A percentile compares a stretch with the other conserved stretches of the same genome.
These are phyloP conservation scores for Mandrillus leucophaeus DNA, from an alignment of 2,113 vertebrate species.

Conservation along the genomic window DNA sequence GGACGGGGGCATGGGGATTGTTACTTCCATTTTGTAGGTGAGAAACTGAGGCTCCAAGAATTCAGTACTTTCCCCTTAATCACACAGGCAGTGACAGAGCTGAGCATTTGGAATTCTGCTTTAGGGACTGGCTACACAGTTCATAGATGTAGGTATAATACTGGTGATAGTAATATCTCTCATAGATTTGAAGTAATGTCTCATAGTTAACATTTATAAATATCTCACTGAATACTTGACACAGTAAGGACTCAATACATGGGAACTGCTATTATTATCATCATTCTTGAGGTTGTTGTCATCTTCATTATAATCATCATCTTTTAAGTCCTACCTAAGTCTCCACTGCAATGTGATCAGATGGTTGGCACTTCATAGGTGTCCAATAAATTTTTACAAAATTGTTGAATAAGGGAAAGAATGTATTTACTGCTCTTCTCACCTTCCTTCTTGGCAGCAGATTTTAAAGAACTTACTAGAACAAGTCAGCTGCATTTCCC, in stretches of 20 bases:
- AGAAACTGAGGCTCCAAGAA: not conserved
- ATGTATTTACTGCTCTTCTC: not conserved
- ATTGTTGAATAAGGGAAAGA: not conserved
- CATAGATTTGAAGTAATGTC: not conserved
- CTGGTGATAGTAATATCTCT: not conserved
- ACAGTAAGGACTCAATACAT: not conserved
- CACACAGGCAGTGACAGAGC: not conserved
- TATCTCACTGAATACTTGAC: not conserved
- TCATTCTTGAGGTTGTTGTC: accelerated
- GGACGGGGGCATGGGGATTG: not conserved
- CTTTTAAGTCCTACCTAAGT: not conserved
- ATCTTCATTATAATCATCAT: not conserved
- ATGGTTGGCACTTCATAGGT: not conserved
- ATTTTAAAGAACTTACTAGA: not conserved
- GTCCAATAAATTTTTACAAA: not conserved
- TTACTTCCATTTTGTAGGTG: not conserved
- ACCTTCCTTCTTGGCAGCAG: not conserved
- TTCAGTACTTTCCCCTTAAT: not conserved
- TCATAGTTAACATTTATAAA: not conserved
- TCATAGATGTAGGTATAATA: not conserved
- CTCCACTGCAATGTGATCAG: not conserved
- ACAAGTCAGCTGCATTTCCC: not conserved
- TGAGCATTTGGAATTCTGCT: not conserved
- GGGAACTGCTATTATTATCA: not conserved
- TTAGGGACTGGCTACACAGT: not conserved